A percentile compares a stretch with the other conserved stretches of the same genome.
Conservation (phyloP, 2,888 invertebrate genomes). For the Eupithecia centaureata region DNA sequence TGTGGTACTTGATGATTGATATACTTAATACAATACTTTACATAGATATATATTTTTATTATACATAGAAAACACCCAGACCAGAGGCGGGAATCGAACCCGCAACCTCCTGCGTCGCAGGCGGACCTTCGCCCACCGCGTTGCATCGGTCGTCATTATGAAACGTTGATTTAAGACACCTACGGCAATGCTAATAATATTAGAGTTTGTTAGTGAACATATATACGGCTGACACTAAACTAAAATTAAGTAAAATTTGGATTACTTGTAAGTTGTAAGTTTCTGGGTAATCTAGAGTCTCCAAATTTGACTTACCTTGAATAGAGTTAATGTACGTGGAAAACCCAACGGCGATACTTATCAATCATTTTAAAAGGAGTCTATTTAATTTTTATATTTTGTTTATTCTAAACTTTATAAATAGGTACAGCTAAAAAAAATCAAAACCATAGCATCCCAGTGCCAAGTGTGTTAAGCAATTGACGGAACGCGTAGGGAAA, state of each 20-base stretch:
- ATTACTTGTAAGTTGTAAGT: not conserved
- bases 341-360: not conserved
- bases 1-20: too few species aligned
- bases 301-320: not conserved
- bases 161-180: not conserved
- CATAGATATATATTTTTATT: too few species aligned
- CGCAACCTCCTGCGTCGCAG: too few species aligned
- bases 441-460: constrained; percentile 30
- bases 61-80: too few species aligned
- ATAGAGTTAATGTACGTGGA: not conserved
- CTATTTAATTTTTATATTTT: too few species aligned
- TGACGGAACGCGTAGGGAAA: constrained; percentile 53
- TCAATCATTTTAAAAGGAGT: not conserved
- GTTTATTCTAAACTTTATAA: too few species aligned
- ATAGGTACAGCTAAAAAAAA: not conserved
- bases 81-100: too few species aligned
- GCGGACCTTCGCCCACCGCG: too few species aligned
- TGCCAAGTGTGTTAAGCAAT: constrained; percentile 50
- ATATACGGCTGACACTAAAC: not conserved
- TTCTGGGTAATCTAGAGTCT: not conserved
- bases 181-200: not conserved
- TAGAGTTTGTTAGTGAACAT: too few species aligned
- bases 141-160: too few species aligned
- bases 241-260: not conserved
- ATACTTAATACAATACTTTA: too few species aligned